Percentiles rank a stretch among this genome's conserved stretches.
Evolutionary conservation across 2,888 invertebrate genomes (phyloP).

Genomic region (Phengaris arion): DNA sequence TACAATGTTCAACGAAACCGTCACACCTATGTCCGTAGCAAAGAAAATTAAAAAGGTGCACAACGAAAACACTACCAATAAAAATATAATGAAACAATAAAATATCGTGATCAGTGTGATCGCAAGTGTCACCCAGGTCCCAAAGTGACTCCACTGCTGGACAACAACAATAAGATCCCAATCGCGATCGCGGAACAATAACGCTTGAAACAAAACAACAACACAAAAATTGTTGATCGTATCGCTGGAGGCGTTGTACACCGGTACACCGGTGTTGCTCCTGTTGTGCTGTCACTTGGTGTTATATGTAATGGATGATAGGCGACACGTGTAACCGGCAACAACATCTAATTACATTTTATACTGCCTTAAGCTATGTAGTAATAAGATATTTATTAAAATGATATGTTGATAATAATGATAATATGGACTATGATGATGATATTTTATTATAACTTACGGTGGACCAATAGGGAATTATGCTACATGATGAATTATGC

Average conservation of each 20-base stretch:
- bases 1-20: neutral
- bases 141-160: constrained; percentile 6
- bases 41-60: neutral
- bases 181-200: constrained; percentile 22
- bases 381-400: no score
- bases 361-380: neutral
- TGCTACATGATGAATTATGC: no score
- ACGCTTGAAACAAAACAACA: constrained; percentile 18
- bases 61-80: neutral
- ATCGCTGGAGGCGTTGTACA: neutral
- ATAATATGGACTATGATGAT: no score
- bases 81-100: neutral
- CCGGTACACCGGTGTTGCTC: neutral
- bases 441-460: no score
- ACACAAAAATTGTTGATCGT: constrained; percentile 21
- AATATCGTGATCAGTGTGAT: neutral
- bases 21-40: neutral
- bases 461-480: no score
- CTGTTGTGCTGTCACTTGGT: neutral
- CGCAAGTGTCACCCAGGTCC: neutral
- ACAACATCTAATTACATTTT: neutral
- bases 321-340: neutral
- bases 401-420: no score
- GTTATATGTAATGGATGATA: constrained; percentile 4
- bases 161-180: constrained; percentile 27